phyloP scores from a whole-genome alignment of 2,113 vertebrate species.

The mouse (Mus musculus) region GRCm39 chr4:109173001-109173500 shows the following conservation, averaged over 20 bases:
- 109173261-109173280: slow-evolving; percentile 60
- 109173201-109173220: not conserved
- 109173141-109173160: not conserved
- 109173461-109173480: slow-evolving; percentile 42
- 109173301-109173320: slow-evolving; percentile 26
- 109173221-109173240: not conserved
- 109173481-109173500: slow-evolving; percentile 1
- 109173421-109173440: not conserved
- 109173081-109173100: slow-evolving; percentile 99
- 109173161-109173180: not conserved
- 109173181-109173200: not conserved
- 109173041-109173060: slow-evolving; percentile 99
- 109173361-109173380: slow-evolving; percentile 60
- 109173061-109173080: slow-evolving; percentile 98
- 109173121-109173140: slow-evolving; percentile 23
- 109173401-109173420: slow-evolving; percentile 29
- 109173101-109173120: slow-evolving; percentile 89
- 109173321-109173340: not conserved
- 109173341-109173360: slow-evolving; percentile 42
- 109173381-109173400: not conserved
- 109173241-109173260: not conserved
- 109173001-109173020: slow-evolving; percentile 44
- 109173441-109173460: not conserved
- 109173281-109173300: slow-evolving; percentile 31
- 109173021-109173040: slow-evolving; percentile 83